A percentile compares a stretch with the other conserved stretches of the same genome.
Evolutionary conservation across 2,113 vertebrate species (phyloP).

Genomic region (Otocyon megalotis): DNA sequence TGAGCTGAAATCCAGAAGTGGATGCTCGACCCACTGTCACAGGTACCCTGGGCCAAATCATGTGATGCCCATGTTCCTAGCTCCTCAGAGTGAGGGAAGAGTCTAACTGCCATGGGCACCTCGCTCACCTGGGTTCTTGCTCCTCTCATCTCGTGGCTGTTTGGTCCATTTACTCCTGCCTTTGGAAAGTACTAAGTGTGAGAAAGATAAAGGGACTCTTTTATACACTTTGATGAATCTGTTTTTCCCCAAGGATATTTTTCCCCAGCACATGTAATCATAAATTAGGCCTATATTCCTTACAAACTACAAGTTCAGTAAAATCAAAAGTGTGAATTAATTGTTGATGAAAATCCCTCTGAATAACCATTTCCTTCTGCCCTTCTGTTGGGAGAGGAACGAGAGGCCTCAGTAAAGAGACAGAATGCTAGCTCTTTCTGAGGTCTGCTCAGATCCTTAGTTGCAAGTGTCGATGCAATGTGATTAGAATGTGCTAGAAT

Average conservation of each 20-base stretch:
- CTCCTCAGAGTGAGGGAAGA: not conserved
- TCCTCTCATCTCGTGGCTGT: no score
- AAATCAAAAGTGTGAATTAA: not conserved
- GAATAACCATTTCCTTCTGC: not conserved
- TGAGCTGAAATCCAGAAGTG: no score
- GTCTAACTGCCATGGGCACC: not conserved
- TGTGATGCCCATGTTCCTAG: not conserved
- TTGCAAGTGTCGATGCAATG: not conserved
- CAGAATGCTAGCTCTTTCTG: not conserved
- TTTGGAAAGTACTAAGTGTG: not conserved
- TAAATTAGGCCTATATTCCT: not conserved
- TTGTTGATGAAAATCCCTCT: not conserved
- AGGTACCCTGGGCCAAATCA: no score
- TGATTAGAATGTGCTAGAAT: not conserved
- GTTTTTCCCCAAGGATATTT: not conserved
- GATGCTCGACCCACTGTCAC: no score
- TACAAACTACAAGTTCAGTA: not conserved
- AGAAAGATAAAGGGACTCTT: not conserved
- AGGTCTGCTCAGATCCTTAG: not conserved
- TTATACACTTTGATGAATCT: not conserved
- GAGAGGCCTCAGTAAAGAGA: not conserved
- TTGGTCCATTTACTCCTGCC: not conserved
- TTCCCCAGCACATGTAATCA: not conserved
- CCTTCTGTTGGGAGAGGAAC: not conserved
- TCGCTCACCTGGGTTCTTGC: not conserved